These are phyloP conservation scores for Ptilorrhoa leucosticta DNA, from an alignment of 2,113 vertebrate genomes.

Conservation along the genomic window DNA sequence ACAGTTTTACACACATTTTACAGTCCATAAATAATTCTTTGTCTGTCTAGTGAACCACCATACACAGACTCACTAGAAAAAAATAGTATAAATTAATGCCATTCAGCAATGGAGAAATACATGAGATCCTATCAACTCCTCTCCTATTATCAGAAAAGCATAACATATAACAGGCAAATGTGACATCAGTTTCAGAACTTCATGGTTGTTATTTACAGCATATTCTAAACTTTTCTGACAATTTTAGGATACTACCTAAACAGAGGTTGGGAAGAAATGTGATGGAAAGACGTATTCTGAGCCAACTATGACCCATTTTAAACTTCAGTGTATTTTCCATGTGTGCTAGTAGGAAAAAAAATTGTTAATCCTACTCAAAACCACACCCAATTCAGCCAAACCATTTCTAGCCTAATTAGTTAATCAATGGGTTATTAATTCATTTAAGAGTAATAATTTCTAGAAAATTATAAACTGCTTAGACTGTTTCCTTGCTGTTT, in stretches of 20 bases:
- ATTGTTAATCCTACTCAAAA: not conserved
- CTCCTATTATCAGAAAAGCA: not conserved
- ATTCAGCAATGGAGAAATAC: not conserved
- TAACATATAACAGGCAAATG: not conserved
- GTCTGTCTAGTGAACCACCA: not conserved
- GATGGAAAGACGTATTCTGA: not conserved
- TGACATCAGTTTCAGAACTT: slow-evolving; percentile 1
- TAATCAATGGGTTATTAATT: not conserved
- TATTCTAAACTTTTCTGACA: not conserved
- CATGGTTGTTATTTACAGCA: not conserved
- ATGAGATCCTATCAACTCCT: not conserved
- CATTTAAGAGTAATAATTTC: not conserved
- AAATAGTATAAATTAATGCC: not conserved
- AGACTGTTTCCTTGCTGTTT: not conserved
- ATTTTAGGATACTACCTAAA: not conserved
- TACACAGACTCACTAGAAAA: not conserved
- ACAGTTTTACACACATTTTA: not conserved
- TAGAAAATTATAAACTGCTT: not conserved
- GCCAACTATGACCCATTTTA: not conserved
- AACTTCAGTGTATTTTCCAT: not conserved
- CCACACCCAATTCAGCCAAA: not conserved
- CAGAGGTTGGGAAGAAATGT: not conserved
- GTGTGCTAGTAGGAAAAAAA: not conserved
- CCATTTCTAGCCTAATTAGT: not conserved
- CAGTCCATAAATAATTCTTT: not conserved